These are phyloP conservation scores for Cantharis nigra DNA, from an alignment of 2,888 invertebrate genomes.

Conservation along the genomic window DNA sequence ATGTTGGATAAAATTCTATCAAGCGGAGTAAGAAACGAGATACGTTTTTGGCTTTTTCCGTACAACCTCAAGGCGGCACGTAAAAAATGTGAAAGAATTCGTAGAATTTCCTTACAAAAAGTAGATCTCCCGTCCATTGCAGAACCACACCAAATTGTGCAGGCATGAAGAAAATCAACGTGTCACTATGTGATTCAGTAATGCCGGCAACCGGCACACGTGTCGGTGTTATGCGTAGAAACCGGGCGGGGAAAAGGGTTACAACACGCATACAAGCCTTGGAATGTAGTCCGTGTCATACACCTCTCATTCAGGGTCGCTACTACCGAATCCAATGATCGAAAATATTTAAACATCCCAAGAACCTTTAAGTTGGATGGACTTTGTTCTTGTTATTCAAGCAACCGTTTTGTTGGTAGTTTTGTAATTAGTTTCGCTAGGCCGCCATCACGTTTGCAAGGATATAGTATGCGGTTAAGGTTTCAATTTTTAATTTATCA, in stretches of 20 bases:
- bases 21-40: not conserved
- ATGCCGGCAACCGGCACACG: conserved; percentile 32
- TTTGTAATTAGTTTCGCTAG: not conserved
- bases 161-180: conserved; percentile 30
- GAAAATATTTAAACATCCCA: conserved; percentile 6
- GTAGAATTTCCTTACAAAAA: not conserved
- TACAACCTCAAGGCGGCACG: not conserved
- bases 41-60: not conserved
- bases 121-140: not conserved
- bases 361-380: not conserved
- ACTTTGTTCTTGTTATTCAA: not conserved
- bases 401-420: not conserved
- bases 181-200: conserved; percentile 31
- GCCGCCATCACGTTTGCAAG: not conserved
- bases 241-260: conserved; percentile 19
- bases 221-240: conserved; percentile 32
- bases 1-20: not conserved
- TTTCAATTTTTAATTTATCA: not conserved
- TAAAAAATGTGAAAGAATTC: not conserved
- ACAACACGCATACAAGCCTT: conserved; percentile 32
- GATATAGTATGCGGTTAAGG: not conserved
- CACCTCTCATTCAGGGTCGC: conserved; percentile 22
- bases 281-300: conserved; percentile 36
- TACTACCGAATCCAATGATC: conserved; percentile 21
- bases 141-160: conserved; percentile 25